Conservation (phyloP, 2,888 invertebrate genomes). For the Sinodicranocentrus sp. region DNA sequence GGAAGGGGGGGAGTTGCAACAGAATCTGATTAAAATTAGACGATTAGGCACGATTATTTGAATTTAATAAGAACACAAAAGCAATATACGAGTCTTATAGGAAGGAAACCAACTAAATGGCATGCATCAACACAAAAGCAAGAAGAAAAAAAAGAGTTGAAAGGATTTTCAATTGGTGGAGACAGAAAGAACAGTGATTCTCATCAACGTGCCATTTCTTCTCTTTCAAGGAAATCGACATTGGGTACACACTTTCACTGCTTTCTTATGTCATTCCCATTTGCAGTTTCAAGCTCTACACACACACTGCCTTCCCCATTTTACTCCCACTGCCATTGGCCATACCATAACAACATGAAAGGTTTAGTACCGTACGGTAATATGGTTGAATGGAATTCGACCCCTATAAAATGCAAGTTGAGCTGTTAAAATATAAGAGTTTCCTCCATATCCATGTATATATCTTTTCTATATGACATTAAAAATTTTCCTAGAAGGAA, state of each 20-base stretch:
- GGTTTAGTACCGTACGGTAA: constrained; percentile 33
- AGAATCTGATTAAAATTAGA: constrained; percentile 58
- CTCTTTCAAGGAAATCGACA: constrained; percentile 48
- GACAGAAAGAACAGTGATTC: constrained; percentile 44
- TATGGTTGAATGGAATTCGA: constrained; percentile 49
- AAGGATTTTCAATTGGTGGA: constrained; percentile 50
- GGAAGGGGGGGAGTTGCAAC: constrained; percentile 22
- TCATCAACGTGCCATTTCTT: constrained; percentile 56
- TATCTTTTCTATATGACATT: too few species aligned
- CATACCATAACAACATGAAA: constrained; percentile 41
- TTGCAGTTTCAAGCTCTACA: constrained; percentile 28
- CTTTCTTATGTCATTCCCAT: constrained; percentile 47
- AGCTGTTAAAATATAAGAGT: not conserved
- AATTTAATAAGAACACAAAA: constrained; percentile 52
- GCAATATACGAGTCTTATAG: not conserved
- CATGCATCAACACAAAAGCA: constrained; percentile 28
- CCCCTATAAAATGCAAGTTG: constrained; percentile 24
- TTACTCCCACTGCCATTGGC: constrained; percentile 30
- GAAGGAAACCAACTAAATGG: constrained; percentile 14
- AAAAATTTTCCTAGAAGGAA: too few species aligned
- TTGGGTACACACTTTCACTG: not conserved
- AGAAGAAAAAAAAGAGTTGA: constrained; percentile 24
- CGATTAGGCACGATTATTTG: constrained; percentile 62
- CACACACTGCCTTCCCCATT: not conserved
- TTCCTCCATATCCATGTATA: too few species aligned